These are phyloP conservation scores for Piscicola geometra DNA, from an alignment of 2,888 invertebrate genomes.

Conservation along the genomic window DNA sequence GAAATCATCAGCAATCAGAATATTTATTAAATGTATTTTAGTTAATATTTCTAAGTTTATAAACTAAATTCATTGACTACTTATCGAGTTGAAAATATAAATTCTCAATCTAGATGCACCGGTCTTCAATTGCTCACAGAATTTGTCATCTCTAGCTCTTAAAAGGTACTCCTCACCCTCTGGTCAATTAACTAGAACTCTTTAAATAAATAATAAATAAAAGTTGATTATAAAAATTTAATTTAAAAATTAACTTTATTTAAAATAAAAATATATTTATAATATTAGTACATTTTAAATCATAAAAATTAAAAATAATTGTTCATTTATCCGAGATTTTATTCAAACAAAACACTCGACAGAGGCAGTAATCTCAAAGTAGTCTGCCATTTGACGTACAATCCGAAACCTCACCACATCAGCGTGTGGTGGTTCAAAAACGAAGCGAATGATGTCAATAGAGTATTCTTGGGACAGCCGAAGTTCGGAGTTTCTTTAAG, in stretches of 20 bases:
- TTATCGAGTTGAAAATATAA: too few species aligned
- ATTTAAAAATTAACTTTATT: too few species aligned
- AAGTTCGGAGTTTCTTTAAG: conserved; percentile 4
- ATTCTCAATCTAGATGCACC: too few species aligned
- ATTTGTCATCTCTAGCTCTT: not conserved
- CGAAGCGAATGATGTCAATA: not conserved
- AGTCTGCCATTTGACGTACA: conserved; percentile 19
- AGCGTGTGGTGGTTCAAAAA: conserved; percentile 32
- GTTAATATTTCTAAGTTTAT: too few species aligned
- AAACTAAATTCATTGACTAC: too few species aligned
- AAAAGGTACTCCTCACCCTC: not conserved
- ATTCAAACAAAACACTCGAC: too few species aligned
- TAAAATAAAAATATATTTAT: too few species aligned
- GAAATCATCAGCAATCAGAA: not conserved
- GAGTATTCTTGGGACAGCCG: not conserved
- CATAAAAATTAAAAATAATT: too few species aligned
- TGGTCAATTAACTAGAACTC: not conserved
- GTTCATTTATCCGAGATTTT: too few species aligned
- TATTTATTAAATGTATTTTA: too few species aligned
- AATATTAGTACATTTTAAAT: too few species aligned
- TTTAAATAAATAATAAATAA: too few species aligned
- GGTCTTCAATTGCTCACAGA: not conserved
- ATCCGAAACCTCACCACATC: conserved; percentile 27
- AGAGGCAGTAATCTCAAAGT: not conserved
- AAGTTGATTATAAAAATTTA: not conserved